Percentiles rank a stretch among this genome's conserved stretches.
Evolutionary conservation across 2,113 vertebrate species (phyloP).

Genomic region (Callionymus lyra): DNA sequence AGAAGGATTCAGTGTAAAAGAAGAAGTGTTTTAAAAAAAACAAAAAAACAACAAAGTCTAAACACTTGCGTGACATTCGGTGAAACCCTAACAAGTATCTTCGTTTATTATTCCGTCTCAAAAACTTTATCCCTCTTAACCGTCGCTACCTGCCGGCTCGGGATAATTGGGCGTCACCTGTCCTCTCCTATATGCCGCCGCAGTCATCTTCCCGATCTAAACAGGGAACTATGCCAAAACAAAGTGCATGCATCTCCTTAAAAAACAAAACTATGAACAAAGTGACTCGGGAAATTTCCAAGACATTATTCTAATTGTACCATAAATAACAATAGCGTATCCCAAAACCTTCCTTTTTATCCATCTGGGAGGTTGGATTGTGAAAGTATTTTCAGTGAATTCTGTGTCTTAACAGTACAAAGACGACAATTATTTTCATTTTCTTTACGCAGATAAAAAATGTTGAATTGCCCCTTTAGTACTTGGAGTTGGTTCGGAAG

Average conservation of each 20-base stretch:
- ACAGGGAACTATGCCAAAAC: neutral
- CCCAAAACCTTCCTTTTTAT: no score
- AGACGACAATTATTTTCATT: no score
- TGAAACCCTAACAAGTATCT: conserved; percentile 17
- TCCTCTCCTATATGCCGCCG: conserved; percentile 21
- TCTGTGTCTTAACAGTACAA: no score
- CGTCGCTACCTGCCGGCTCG: conserved; percentile 10
- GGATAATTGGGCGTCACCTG: conserved; percentile 39
- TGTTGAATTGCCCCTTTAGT: no score
- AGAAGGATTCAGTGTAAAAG: neutral
- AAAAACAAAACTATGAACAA: neutral
- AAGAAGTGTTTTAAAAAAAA: conserved; percentile 7
- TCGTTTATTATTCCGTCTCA: conserved; percentile 19
- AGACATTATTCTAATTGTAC: no score
- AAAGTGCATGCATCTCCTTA: neutral
- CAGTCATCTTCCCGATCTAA: conserved; percentile 4
- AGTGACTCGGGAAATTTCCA: neutral
- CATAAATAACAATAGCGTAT: no score
- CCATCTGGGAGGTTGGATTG: no score
- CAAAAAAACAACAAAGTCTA: conserved; percentile 7
- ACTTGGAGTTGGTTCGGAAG: no score
- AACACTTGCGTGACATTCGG: conserved; percentile 6
- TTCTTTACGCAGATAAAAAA: no score
- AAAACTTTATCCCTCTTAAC: conserved; percentile 1
- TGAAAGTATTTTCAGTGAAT: no score